Evolutionary conservation across 2,888 invertebrate species (phyloP), one percentile per base, ranked within the genome.

Genomic region (Apamea epomidion): DNA sequence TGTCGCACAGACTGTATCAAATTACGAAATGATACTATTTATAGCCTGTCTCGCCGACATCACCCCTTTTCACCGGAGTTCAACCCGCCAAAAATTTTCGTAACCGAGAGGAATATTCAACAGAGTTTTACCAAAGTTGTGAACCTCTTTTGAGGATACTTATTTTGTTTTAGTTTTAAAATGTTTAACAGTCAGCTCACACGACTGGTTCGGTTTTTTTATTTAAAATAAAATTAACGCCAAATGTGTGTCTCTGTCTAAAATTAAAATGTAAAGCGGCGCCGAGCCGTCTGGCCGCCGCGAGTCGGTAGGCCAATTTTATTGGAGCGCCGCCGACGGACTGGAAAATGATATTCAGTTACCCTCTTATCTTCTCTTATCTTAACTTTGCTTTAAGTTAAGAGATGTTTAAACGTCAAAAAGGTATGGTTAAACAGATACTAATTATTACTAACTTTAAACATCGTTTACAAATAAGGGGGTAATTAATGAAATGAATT

Each of bases 131-230:
- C 2, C 12, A 3, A 29, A 29, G 37, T 69, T 62, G 3, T 25
- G 10, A 60, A 69, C 60, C n/a, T 69, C 2, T 25, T 48, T 78
- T 62, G 37, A 29, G 51, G 42, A 42, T 12, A 69, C 0, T 18
- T 76, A 65, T 65, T 65, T 54, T 42, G 3, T 37, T 78, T 67
- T 54, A 32, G 8, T 78, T 58, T 32, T 32, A n/a, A 14, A 65
- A n/a, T 32, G 54, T 32, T 48, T 74, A 37, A 21, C n/a, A 62
- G n/a, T 7, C 37, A 32, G 21, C 32, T 37, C 37, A 37, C 32
- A 71, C 7, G 42, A 45, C 7, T 29, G 45, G 18, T 32, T 58
- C 42, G 2, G 25, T 37, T 8, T 73, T 58, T 4, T 37, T 6
- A 10, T 29, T n/a, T 16, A 3, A 42, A 71, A 29, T 29, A 58